Base-by-base conservation (phyloP, 2,113 vertebrate species). In the Corythoichthys intestinalis region DNA sequence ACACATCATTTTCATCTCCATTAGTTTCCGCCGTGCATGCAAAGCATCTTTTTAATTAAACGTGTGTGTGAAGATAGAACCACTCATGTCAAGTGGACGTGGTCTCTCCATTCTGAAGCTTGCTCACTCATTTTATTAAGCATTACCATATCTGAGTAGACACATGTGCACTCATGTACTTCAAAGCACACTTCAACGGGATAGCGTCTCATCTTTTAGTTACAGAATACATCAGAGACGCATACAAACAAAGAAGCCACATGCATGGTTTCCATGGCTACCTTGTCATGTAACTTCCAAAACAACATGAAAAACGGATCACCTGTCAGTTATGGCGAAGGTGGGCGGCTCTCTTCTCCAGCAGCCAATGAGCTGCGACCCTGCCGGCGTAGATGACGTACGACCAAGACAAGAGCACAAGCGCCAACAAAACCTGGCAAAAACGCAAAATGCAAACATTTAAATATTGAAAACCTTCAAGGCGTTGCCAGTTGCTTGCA, bases 361-460 rank as follows among this genome's bases (percentile, higher is more conserved):
- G 82, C 66, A 91, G 77, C 91, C 88, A 88, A 11, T 77, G 70
- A 4, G 90, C 86, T 12, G 91, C 83, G 1, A 88, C 48, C 66
- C 88, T 87, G 79, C 89, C 82, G 64, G 83, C 85, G 60, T 92
- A 92, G 81, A 93, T 91, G 60, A 93, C 92, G 7, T 86, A 93
- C 0, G 87, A 88, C 92, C 92, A 93, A 37, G 92, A 92, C 70
- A 93, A 48, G 7, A 92, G 62, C 49, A 93, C 91, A 1, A 93
- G 15, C 0, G 50, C 66, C 69, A 91, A 12, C 6, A 93, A 50
- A 10, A 92, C 69, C 92, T 93, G 74, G 65, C 9, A 66, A 0
- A 37, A 34, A 47, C 48, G 70, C 14, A 61, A 1, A 28, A 34
- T 34, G 6, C 15, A 56, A 7, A 13, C 0, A 10, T 67, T 13